Conservation (phyloP, 1,140 invertebrate genomes). For the Muscidifurax raptorellus region DNA sequence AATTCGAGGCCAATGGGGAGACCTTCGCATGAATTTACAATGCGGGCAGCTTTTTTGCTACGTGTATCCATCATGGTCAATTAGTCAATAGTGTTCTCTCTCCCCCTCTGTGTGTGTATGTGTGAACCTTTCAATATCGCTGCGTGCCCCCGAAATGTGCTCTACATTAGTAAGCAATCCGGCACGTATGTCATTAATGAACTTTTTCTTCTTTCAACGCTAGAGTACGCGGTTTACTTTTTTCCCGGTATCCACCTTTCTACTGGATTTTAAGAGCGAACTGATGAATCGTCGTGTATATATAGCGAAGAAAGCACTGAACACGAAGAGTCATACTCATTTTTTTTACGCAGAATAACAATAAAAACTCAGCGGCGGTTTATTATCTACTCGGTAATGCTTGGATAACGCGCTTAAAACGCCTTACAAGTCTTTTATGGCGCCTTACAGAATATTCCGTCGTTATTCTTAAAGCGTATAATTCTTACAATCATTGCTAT, state of each 20-base stretch:
- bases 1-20: neutral
- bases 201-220: neutral
- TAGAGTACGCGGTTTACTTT: neutral
- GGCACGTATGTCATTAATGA: neutral
- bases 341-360: neutral
- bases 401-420: neutral
- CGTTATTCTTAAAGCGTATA: neutral
- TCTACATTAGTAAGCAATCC: neutral
- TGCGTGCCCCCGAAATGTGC: neutral
- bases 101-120: neutral
- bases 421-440: neutral
- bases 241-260: no score
- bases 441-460: neutral
- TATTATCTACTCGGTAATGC: neutral
- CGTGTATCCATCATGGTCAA: neutral
- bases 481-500: neutral
- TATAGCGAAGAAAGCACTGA: neutral
- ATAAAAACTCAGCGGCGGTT: neutral
- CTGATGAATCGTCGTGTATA: no score
- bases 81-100: neutral
- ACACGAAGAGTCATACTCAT: neutral
- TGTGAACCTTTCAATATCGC: neutral
- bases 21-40: constrained; percentile 13
- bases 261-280: no score
- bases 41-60: neutral